Evolutionary conservation across 1,140 invertebrate species (phyloP).

Genomic region (Acromyrmex echinatior): DNA sequence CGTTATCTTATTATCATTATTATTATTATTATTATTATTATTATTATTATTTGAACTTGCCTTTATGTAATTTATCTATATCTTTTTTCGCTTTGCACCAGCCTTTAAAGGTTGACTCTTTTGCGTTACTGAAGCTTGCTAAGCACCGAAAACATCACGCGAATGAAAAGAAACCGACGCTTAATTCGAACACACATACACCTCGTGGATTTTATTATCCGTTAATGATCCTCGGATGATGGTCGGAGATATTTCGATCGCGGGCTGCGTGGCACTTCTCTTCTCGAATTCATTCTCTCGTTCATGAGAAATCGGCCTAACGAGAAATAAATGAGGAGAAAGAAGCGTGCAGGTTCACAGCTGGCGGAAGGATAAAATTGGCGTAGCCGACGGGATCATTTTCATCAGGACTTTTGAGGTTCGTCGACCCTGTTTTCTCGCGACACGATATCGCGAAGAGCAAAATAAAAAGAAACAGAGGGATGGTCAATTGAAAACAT

Average conservation of each 20-base stretch:
- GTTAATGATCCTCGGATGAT: conserved; percentile 26
- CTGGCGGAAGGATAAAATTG: conserved; percentile 71
- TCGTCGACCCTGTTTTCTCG: conserved; percentile 49
- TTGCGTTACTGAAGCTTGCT: neutral
- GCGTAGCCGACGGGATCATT: conserved; percentile 47
- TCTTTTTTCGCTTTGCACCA: too few relatives aligned
- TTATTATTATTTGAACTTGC: too few relatives aligned
- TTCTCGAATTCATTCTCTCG: neutral
- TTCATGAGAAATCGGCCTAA: conserved; percentile 55
- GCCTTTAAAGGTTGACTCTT: neutral
- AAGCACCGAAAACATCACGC: neutral
- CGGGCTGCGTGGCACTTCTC: neutral
- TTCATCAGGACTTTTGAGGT: conserved; percentile 51
- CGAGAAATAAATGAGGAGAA: conserved; percentile 63
- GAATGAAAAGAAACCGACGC: conserved; percentile 14
- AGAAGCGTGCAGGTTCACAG: conserved; percentile 49
- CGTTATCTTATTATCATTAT: too few relatives aligned
- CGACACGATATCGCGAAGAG: neutral
- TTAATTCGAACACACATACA: neutral
- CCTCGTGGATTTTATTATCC: conserved; percentile 20
- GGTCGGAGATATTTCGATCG: neutral
- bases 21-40: too few relatives aligned
- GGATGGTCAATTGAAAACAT: neutral
- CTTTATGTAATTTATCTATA: too few relatives aligned
- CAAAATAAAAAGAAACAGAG: neutral